Percentiles rank a stretch among this genome's conserved stretches.
Conservation (phyloP, 2,797 vertebrate genomes). For the Delichon dasypus region DNA sequence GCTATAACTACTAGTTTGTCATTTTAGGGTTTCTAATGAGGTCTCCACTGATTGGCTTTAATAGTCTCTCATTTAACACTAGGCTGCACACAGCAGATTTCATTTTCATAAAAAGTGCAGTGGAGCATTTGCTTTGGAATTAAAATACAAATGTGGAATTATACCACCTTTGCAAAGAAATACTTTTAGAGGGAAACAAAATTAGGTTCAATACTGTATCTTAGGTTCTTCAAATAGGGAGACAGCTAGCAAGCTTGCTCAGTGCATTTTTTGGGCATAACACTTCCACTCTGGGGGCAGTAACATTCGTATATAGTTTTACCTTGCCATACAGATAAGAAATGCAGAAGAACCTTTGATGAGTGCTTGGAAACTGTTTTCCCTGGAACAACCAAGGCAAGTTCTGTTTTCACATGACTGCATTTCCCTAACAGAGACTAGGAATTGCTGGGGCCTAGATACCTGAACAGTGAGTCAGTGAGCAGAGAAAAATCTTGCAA, state of each 20-base stretch:
- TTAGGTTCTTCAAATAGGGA: neutral
- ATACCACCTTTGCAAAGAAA: constrained; percentile 46
- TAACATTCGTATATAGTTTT: neutral
- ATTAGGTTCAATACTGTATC: neutral
- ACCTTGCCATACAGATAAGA: neutral
- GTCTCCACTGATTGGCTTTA: constrained; percentile 63
- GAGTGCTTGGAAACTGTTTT: neutral
- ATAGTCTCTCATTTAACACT: constrained; percentile 64
- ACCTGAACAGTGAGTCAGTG: neutral
- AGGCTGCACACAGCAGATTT: constrained; percentile 59
- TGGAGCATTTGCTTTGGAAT: constrained; percentile 60
- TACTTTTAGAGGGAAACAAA: constrained; percentile 13
- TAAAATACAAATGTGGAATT: constrained; percentile 56
- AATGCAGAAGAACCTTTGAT: neutral
- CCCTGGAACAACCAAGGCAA: neutral
- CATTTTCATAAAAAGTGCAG: constrained; percentile 64
- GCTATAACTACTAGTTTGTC: constrained; percentile 50
- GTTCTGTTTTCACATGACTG: neutral
- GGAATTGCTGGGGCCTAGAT: neutral
- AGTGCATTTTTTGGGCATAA: neutral
- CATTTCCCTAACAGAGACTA: neutral
- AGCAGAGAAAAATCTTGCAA: neutral
- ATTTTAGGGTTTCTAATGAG: constrained; percentile 62
- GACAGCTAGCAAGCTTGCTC: neutral
- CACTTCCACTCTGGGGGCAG: neutral